Evolutionary conservation across 2,888 invertebrate genomes (phyloP), one percentile per base, ranked within the genome.

Genomic region (Ichneumoninae sp.): DNA sequence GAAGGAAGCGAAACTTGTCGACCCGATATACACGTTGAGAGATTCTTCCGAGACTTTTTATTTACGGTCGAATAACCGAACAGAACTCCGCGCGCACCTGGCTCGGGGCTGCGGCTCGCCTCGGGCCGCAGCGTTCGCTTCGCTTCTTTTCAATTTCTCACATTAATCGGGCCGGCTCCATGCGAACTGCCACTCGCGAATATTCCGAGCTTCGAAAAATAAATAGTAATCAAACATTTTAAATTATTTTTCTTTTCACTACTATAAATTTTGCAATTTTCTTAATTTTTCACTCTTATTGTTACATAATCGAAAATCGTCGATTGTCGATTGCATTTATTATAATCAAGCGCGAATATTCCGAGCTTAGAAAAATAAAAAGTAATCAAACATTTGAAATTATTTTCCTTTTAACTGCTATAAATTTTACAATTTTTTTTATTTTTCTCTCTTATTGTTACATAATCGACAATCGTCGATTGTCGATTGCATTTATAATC

Each of bases 1-100:
- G 62, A 74, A 62, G 60, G 44, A 60, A 60, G 30, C 16, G 60
- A 62, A 74, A 44, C 71, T 71, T n/a, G 74, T 10, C 16, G n/a
- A 57, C 8, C 3, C 60, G 40, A 19, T 54, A 36, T 71, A 71
- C 60, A 33, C 10, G 13, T n/a, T 26, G 7, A 50, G 40, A 60
- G 19, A 50, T 62, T n/a, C 47, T 62, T 26, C 47, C 4, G 44
- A 44, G 72, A 44, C 57, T 72, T 62, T 74, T 62, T 60, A 62
- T 62, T 30, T 47, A n/a, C 57, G 3, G 19, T 16, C 26, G 47
- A 74, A 60, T 62, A 44, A 74, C 30, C 60, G 72, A 62, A 47
- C 30, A 19, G 57, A 44, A 19, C 44, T 62, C 5, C n/a, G n/a
- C n/a, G 60, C 19, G 60, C 36, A 30, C 26, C 44, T 5, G 40